These are phyloP conservation scores for Thaumatotibia leucotreta DNA, from an alignment of 1,140 invertebrate genomes.

Conservation along the genomic window DNA sequence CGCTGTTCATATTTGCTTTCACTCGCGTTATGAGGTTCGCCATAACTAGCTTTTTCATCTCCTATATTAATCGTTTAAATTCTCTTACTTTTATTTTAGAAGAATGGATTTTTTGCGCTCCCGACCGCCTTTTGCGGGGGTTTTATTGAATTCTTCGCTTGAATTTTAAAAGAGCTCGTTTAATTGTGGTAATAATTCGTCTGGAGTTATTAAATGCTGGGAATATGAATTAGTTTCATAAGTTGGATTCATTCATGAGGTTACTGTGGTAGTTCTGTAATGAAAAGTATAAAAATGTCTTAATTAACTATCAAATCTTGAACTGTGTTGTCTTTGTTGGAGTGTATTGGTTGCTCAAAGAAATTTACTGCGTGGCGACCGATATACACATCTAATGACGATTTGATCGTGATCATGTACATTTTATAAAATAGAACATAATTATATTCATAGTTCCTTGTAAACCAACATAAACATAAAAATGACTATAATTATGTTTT, in stretches of 20 bases:
- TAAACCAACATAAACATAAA: too few species aligned
- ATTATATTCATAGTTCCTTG: too few species aligned
- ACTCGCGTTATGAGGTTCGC: constrained; percentile 48
- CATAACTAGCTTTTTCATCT: constrained; percentile 45
- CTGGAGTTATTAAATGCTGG: not conserved
- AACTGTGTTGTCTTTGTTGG: too few species aligned
- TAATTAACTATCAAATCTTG: too few species aligned
- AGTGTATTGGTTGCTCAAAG: too few species aligned
- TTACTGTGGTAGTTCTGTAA: not conserved
- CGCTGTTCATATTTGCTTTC: constrained; percentile 41
- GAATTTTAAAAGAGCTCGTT: not conserved
- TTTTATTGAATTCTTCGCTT: not conserved
- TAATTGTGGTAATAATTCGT: not conserved
- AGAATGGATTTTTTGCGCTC: not conserved
- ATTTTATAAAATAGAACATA: too few species aligned
- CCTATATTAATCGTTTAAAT: constrained; percentile 64
- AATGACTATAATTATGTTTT: too few species aligned
- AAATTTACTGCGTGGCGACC: too few species aligned
- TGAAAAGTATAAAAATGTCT: not conserved
- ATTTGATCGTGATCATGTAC: too few species aligned
- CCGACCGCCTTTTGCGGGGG: not conserved
- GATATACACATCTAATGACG: too few species aligned
- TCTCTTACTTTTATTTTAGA: constrained; percentile 33
- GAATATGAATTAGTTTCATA: not conserved
- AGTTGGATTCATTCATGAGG: not conserved